These are phyloP conservation scores for Lasioglossum pauxillum DNA, from an alignment of 2,888 invertebrate species.

Conservation along the genomic window DNA sequence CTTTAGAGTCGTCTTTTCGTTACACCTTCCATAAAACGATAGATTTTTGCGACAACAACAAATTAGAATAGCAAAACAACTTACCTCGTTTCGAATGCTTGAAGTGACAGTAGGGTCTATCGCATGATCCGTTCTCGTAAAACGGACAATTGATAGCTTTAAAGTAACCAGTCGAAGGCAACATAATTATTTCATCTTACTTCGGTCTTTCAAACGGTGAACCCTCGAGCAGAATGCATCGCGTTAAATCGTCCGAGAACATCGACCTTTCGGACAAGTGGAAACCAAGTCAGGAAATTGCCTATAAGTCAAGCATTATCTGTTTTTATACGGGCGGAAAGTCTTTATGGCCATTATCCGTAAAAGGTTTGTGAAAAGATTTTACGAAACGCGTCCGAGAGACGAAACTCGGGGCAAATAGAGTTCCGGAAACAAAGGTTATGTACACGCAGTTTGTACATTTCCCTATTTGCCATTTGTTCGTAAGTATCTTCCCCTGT, in stretches of 20 bases:
- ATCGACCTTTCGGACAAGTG: slow-evolving; percentile 15
- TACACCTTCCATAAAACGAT: background rate
- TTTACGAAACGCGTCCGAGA: slow-evolving; percentile 21
- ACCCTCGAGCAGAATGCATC: slow-evolving; percentile 42
- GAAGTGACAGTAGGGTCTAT: slow-evolving; percentile 96
- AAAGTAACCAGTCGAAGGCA: slow-evolving; percentile 96
- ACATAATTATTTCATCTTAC: slow-evolving; percentile 87
- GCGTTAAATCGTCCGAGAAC: slow-evolving; percentile 9
- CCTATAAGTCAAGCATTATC: slow-evolving; percentile 21
- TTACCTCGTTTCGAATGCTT: slow-evolving; percentile 92
- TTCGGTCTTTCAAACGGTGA: slow-evolving; percentile 48
- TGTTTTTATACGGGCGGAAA: background rate
- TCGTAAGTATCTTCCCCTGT: slow-evolving; percentile 14
- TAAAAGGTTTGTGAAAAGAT: background rate
- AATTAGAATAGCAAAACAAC: background rate
- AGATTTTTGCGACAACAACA: background rate
- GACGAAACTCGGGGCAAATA: slow-evolving; percentile 25
- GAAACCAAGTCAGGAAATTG: slow-evolving; percentile 8
- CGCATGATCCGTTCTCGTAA: slow-evolving; percentile 92
- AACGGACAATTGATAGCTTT: slow-evolving; percentile 94
- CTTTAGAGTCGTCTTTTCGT: background rate
- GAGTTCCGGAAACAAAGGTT: slow-evolving; percentile 42
- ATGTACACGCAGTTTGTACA: slow-evolving; percentile 42
- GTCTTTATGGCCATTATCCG: slow-evolving; percentile 5
- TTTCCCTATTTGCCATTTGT: slow-evolving; percentile 37